Conservation (phyloP, 2,888 invertebrate genomes). For the Incurvaria masculella region DNA sequence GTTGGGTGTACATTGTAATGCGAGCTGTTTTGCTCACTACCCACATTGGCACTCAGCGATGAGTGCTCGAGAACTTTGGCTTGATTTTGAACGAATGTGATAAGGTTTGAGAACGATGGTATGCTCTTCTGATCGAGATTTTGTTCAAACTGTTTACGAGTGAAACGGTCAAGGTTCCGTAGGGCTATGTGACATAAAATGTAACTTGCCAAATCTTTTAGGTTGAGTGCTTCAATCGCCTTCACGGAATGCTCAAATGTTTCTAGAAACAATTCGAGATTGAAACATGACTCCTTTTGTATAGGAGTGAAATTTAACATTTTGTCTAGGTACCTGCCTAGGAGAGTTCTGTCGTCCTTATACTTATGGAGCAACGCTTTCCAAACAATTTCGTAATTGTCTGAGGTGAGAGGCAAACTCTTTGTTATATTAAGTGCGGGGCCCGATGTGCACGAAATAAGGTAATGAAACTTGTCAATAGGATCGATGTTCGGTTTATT, state of each 20-base stretch:
- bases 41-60: too few species aligned
- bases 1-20: too few species aligned
- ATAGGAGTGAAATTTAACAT: background rate
- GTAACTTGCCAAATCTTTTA: slow-evolving; percentile 6
- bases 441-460: background rate
- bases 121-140: background rate
- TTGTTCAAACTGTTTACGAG: background rate
- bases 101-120: background rate
- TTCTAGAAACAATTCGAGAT: slow-evolving; percentile 6
- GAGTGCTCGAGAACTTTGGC: background rate
- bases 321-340: slow-evolving; percentile 10
- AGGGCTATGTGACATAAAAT: slow-evolving; percentile 10
- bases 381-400: slow-evolving; percentile 13
- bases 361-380: slow-evolving; percentile 12
- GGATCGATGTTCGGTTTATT: slow-evolving; percentile 8
- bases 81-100: background rate
- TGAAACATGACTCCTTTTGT: background rate
- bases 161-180: background rate
- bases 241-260: slow-evolving; percentile 11
- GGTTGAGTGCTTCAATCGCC: slow-evolving; percentile 9
- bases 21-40: too few species aligned
- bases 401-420: background rate
- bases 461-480: slow-evolving; percentile 11
- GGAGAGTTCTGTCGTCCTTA: slow-evolving; percentile 11
- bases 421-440: background rate